Conservation (phyloP, 2,888 invertebrate genomes). For the Eucera pruinosa region DNA sequence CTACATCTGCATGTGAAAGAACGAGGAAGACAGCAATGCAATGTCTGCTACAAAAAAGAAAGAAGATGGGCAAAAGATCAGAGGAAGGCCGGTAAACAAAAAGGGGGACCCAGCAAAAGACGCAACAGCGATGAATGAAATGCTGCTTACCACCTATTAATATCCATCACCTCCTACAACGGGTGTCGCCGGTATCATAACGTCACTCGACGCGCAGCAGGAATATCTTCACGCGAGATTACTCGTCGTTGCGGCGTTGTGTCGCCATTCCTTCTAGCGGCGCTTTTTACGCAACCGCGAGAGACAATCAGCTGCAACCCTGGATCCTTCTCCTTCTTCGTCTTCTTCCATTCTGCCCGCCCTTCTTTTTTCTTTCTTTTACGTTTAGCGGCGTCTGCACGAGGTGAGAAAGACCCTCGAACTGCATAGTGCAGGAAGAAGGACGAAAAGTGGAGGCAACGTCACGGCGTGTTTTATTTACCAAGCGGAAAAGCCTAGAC, state of each 20-base stretch:
- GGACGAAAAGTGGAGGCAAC: constrained; percentile 43
- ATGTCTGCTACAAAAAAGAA: neutral
- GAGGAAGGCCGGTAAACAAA: constrained; percentile 15
- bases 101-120: constrained; percentile 35
- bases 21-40: neutral
- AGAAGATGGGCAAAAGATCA: neutral
- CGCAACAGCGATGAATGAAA: constrained; percentile 49
- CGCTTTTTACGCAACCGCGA: constrained; percentile 60
- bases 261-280: constrained; percentile 41
- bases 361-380: neutral
- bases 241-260: constrained; percentile 48
- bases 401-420: constrained; percentile 20
- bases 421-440: neutral
- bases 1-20: neutral
- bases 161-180: constrained; percentile 55
- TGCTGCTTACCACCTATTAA: constrained; percentile 53
- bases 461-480: constrained; percentile 74
- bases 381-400: constrained; percentile 18
- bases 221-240: constrained; percentile 47
- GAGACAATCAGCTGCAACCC: constrained; percentile 50
- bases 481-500: constrained; percentile 68
- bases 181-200: constrained; percentile 51
- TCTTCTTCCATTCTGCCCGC: neutral
- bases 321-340: neutral
- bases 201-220: constrained; percentile 26